Evolutionary conservation across 1,140 invertebrate genomes (phyloP).

Genomic region (Drosophila saltans): DNA sequence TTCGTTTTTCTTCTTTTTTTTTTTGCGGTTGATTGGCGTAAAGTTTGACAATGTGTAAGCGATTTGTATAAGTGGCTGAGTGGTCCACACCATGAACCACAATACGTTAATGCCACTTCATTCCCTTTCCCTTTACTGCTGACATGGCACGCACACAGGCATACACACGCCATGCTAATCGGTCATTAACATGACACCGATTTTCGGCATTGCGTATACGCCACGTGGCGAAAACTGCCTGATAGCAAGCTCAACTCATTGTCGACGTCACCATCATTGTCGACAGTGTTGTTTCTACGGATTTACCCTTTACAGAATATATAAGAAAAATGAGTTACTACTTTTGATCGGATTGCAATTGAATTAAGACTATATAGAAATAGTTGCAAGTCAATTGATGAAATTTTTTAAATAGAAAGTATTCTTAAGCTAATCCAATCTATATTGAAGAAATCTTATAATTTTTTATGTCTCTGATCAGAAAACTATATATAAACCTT

Average conservation of each 20-base stretch:
- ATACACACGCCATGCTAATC: conserved; percentile 53
- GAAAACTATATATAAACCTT: too few relatives aligned
- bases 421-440: too few relatives aligned
- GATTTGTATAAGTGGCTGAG: conserved; percentile 4
- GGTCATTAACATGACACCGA: conserved; percentile 76
- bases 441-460: too few relatives aligned
- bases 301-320: too few relatives aligned
- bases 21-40: not conserved
- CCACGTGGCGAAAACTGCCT: conserved; percentile 23
- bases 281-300: not conserved
- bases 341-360: too few relatives aligned
- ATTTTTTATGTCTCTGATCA: too few relatives aligned
- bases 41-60: not conserved
- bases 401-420: too few relatives aligned
- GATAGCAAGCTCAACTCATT: not conserved
- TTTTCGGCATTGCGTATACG: conserved; percentile 65
- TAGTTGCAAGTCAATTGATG: too few relatives aligned
- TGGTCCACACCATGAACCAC: not conserved
- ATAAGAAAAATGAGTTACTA: too few relatives aligned
- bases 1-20: not conserved
- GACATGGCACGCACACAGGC: conserved; percentile 13
- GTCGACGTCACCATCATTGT: conserved; percentile 8
- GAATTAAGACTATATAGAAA: too few relatives aligned
- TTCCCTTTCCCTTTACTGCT: conserved; percentile 2
- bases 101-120: conserved; percentile 1